Evolutionary conservation across 2,888 invertebrate genomes (phyloP), one percentile per base, ranked within the genome.

Genomic region (Pegoplata infirma): DNA sequence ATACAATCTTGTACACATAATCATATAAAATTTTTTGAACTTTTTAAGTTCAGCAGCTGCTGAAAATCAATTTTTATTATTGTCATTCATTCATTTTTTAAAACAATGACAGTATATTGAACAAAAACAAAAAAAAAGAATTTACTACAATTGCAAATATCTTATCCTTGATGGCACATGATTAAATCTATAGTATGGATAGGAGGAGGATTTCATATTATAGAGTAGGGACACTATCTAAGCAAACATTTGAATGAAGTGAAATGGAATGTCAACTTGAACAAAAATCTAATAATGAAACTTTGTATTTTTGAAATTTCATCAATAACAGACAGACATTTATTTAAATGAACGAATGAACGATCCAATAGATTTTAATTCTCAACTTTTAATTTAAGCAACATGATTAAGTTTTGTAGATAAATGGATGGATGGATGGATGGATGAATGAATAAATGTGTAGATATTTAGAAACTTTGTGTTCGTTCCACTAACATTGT

Each of bases 51-150:
- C 49, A 76, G 59, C 76, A 59, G 64, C 53, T 76, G 76, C 51
- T 59, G n/a, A 32, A 64, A 76, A 71, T 71, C 69, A 71, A 76
- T 76, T 76, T 64, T 69, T 71, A 66, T 64, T 71, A 17, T 51
- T 32, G 8, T 10, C 46, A 53, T 28, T 63, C 55, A 46, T 56
- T 72, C 44, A 21, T 53, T 44, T 6, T 5, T 40, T 19, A n/a
- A 36, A 4, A 5, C 32, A 12, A 32, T 32, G 32, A 32, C 32
- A 32, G 3, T n/a, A n/a, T 32, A 32, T 32, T 32, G 32, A 32
- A 32, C 32, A 32, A 32, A 23, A n/a, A n/a, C n/a, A n/a, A n/a
- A n/a, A n/a, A n/a, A 23, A 23, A 32, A 32, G 32, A 10, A 32
- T 32, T 32, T 10, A 32, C 2, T 10, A 32, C 8, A 32, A 32